Evolutionary conservation across 2,797 vertebrate genomes (phyloP).

Genomic region (Tragelaphus eurycerus): DNA sequence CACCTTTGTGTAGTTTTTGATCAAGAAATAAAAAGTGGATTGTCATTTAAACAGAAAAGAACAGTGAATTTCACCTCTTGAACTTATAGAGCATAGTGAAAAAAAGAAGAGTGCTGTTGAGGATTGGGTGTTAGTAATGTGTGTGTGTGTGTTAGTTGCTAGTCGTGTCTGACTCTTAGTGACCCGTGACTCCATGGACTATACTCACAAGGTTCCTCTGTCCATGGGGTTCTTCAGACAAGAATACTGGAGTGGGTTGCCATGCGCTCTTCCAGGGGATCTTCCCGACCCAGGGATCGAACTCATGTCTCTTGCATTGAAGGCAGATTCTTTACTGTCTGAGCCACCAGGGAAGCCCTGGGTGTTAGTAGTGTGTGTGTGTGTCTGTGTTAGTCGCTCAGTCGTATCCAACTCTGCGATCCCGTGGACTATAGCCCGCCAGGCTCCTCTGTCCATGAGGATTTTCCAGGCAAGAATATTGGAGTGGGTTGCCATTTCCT

Average conservation of each 20-base stretch:
- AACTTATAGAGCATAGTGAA: constrained; percentile 67
- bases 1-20: constrained; percentile 68
- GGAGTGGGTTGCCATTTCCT: neutral
- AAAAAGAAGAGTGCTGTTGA: constrained; percentile 41
- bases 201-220: neutral
- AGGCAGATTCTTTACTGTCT: neutral
- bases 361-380: neutral
- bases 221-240: neutral
- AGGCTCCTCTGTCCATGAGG: neutral
- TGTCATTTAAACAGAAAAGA: constrained; percentile 50
- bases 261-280: neutral
- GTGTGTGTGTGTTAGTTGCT: neutral
- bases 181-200: neutral
- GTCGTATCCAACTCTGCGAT: neutral
- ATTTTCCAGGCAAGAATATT: neutral
- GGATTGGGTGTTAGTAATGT: neutral
- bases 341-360: neutral
- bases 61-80: constrained; percentile 73
- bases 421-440: neutral
- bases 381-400: neutral
- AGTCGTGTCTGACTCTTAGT: neutral
- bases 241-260: neutral
- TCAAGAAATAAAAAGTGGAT: constrained; percentile 60
- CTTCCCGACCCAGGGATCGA: neutral
- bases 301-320: neutral